phyloP scores from a whole-genome alignment of 2,113 vertebrate species.

The Phyllostomus discolor region DNA sequence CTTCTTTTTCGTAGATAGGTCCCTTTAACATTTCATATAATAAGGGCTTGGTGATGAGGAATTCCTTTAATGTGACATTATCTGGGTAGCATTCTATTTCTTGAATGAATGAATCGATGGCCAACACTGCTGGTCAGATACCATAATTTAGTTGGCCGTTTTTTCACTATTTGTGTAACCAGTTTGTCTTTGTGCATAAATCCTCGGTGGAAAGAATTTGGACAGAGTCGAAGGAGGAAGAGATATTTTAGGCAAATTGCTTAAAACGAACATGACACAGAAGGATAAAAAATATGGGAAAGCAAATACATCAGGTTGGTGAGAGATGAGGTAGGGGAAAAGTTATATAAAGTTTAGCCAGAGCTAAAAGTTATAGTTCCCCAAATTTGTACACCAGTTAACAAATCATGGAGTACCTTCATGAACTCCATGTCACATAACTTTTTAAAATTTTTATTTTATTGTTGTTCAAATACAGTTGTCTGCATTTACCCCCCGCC shows the following conservation, averaged over 20 bases:
- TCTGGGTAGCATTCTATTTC: too few relatives aligned
- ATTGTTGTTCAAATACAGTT: too few relatives aligned
- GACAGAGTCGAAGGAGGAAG: not conserved
- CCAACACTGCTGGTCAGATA: not conserved
- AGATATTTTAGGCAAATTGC: not conserved
- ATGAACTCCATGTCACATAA: not conserved
- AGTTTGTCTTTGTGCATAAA: not conserved
- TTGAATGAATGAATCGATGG: not conserved
- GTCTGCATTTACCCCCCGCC: too few relatives aligned
- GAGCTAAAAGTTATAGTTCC: not conserved
- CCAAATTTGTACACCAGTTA: not conserved
- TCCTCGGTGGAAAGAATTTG: not conserved
- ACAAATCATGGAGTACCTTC: not conserved
- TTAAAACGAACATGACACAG: not conserved
- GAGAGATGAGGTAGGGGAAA: not conserved
- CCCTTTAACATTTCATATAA: too few relatives aligned
- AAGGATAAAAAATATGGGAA: not conserved
- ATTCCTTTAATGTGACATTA: too few relatives aligned
- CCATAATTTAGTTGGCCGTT: not conserved
- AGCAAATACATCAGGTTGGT: not conserved
- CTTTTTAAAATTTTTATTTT: not conserved
- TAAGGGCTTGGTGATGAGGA: too few relatives aligned
- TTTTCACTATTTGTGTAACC: not conserved
- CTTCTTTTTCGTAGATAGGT: too few relatives aligned
- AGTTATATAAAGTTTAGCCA: not conserved